Percentiles rank a stretch among this genome's conserved stretches.
Evolutionary conservation across 2,888 invertebrate species (phyloP).

Genomic region (Scaptomyza tumidula): DNA sequence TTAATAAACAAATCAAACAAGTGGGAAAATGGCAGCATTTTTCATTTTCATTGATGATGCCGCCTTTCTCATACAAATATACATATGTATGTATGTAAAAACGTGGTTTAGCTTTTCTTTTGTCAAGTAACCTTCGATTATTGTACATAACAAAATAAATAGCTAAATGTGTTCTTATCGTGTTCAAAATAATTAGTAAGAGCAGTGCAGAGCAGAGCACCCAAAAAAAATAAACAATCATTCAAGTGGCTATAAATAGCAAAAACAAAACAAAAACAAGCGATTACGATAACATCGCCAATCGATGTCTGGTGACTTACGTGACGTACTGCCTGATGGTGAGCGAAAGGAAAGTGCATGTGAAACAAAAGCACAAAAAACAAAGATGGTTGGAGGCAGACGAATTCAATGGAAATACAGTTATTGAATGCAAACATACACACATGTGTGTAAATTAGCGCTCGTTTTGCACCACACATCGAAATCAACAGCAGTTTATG

Average conservation of each 20-base stretch:
- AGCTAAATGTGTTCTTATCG: slow-evolving; percentile 21
- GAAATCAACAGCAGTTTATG: slow-evolving; percentile 17
- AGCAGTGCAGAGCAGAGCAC: slow-evolving; percentile 14
- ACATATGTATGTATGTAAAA: background rate
- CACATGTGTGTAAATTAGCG: background rate
- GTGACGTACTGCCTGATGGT: slow-evolving; percentile 36
- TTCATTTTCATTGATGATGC: too few species aligned
- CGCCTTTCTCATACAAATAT: slow-evolving; percentile 4
- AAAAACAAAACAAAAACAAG: slow-evolving; percentile 13
- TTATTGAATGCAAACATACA: background rate
- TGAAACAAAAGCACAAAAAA: slow-evolving; percentile 9
- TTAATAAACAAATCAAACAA: slow-evolving; percentile 26
- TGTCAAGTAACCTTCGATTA: slow-evolving; percentile 1
- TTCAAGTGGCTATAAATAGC: slow-evolving; percentile 24
- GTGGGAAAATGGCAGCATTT: too few species aligned
- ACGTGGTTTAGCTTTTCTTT: slow-evolving; percentile 6
- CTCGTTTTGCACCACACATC: slow-evolving; percentile 25
- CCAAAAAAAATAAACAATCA: slow-evolving; percentile 14
- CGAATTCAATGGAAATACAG: slow-evolving; percentile 7
- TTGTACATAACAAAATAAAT: slow-evolving; percentile 6
- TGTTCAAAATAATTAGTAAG: slow-evolving; percentile 16
- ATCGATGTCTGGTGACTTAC: slow-evolving; percentile 41
- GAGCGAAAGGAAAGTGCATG: background rate
- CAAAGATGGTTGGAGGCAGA: background rate
- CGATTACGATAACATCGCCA: slow-evolving; percentile 44